phyloP scores from a whole-genome alignment of 2,888 invertebrate species.

The Eulithis testata region DNA sequence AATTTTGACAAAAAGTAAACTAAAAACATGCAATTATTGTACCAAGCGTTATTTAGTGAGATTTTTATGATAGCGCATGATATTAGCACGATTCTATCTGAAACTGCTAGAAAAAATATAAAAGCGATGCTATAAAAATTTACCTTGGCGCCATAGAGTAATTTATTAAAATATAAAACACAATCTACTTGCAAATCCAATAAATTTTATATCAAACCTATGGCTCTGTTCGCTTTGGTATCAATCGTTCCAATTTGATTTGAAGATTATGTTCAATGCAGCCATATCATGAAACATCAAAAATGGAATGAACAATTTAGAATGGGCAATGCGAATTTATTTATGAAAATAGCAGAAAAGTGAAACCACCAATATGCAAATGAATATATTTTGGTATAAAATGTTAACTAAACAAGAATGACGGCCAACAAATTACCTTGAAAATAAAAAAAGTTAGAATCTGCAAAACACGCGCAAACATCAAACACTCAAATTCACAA shows the following conservation, averaged over 20 bases:
- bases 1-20: not conserved
- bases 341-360: slow-evolving; percentile 5
- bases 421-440: slow-evolving; percentile 26
- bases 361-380: slow-evolving; percentile 13
- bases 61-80: slow-evolving; percentile 23
- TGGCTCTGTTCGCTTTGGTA: slow-evolving; percentile 78
- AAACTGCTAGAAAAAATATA: slow-evolving; percentile 37
- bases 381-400: slow-evolving; percentile 1
- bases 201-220: slow-evolving; percentile 81
- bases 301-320: slow-evolving; percentile 68
- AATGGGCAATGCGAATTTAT: slow-evolving; percentile 39
- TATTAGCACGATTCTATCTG: slow-evolving; percentile 34
- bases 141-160: slow-evolving; percentile 47
- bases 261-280: slow-evolving; percentile 70
- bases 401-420: not conserved
- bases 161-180: slow-evolving; percentile 53
- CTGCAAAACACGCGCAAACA: slow-evolving; percentile 29
- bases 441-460: slow-evolving; percentile 11
- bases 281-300: slow-evolving; percentile 80
- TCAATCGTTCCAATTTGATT: slow-evolving; percentile 67
- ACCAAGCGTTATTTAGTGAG: slow-evolving; percentile 8
- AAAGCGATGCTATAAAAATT: slow-evolving; percentile 40
- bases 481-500: slow-evolving; percentile 17
- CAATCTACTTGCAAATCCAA: slow-evolving; percentile 76
- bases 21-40: slow-evolving; percentile 8